Evolutionary conservation across 2,888 invertebrate species (phyloP).

Genomic region (Heliconius aoede): DNA sequence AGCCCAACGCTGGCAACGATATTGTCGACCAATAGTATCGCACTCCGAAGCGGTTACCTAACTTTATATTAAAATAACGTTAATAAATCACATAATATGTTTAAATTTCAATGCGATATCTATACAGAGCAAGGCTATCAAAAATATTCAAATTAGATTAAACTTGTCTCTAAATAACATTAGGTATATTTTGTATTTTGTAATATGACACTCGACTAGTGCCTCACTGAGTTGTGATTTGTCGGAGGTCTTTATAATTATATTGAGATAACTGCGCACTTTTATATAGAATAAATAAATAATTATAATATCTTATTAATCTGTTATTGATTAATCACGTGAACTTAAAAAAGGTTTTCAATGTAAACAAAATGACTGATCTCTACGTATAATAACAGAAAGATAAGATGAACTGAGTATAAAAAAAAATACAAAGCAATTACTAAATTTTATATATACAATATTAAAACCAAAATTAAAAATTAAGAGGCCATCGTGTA

Average conservation of each 20-base stretch:
- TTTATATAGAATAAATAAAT: not conserved
- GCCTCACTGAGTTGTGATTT: not conserved
- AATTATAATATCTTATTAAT: not conserved
- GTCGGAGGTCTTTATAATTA: not conserved
- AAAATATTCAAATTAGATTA: conserved; percentile 38
- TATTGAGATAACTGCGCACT: not conserved
- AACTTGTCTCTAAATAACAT: conserved; percentile 7
- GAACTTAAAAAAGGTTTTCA: not conserved
- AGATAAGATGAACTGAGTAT: not conserved
- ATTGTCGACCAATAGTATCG: conserved; percentile 45
- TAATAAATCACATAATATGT: conserved; percentile 39
- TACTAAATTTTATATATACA: no score
- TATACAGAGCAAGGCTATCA: conserved; percentile 33
- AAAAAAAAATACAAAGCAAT: not conserved
- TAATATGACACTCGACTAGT: not conserved
- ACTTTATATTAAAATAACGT: conserved; percentile 31
- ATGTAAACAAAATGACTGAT: not conserved
- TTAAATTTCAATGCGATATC: conserved; percentile 30
- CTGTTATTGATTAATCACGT: not conserved
- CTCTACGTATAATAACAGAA: no score
- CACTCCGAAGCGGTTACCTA: conserved; percentile 29
- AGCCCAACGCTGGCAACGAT: conserved; percentile 50
- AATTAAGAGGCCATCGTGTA: no score
- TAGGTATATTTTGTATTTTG: conserved; percentile 6
- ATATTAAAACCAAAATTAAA: no score